phyloP scores from a whole-genome alignment of 2,888 invertebrate genomes.

The Eledona agricola region DNA sequence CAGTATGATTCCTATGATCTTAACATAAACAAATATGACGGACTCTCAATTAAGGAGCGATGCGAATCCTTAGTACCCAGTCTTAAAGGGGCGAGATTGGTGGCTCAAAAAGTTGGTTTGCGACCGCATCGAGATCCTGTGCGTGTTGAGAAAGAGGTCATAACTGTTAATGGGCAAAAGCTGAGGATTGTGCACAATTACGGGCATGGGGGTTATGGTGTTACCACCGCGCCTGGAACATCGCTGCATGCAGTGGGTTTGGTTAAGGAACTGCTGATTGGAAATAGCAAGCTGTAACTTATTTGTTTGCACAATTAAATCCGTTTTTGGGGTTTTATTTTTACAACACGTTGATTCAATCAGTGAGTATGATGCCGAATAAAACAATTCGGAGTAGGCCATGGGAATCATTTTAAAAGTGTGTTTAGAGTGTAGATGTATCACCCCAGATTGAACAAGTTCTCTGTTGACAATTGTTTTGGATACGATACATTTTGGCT shows the following conservation, averaged over 20 bases:
- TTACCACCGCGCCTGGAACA: slow-evolving; percentile 89
- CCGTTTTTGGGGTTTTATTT: too few relatives aligned
- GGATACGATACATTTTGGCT: too few relatives aligned
- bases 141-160: slow-evolving; percentile 74
- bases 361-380: too few relatives aligned
- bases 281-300: slow-evolving; percentile 57
- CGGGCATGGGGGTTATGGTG: slow-evolving; percentile 94
- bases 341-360: too few relatives aligned
- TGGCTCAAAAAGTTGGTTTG: slow-evolving; percentile 78
- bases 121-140: slow-evolving; percentile 81
- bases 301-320: slow-evolving; percentile 20
- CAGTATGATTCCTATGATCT: slow-evolving; percentile 81
- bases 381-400: too few relatives aligned
- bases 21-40: slow-evolving; percentile 75
- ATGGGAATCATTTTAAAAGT: too few relatives aligned
- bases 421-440: too few relatives aligned
- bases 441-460: too few relatives aligned
- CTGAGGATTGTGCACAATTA: slow-evolving; percentile 88
- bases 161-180: slow-evolving; percentile 60
- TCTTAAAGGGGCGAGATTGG: slow-evolving; percentile 67
- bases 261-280: slow-evolving; percentile 66
- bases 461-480: too few relatives aligned
- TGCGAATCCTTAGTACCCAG: slow-evolving; percentile 80
- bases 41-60: slow-evolving; percentile 79
- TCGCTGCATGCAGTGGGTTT: slow-evolving; percentile 77